Percentiles rank a stretch among this genome's conserved stretches.
phyloP scores from a whole-genome alignment of 2,888 invertebrate genomes.

The Pilophorus perplexus region DNA sequence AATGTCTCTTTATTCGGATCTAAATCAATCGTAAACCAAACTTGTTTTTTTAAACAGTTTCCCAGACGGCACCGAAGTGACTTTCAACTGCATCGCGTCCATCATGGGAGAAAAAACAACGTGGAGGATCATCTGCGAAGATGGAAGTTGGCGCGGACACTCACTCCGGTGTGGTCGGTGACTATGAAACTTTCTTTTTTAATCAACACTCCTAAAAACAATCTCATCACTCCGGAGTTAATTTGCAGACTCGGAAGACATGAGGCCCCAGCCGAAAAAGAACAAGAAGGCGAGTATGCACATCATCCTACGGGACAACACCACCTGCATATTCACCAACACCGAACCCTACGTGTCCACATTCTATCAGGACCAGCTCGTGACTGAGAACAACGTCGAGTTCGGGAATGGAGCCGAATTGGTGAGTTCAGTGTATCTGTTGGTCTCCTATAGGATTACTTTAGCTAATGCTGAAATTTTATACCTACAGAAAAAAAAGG shows the following conservation, averaged over 20 bases:
- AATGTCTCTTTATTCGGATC: no score
- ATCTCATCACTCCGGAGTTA: not conserved
- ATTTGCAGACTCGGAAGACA: not conserved
- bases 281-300: slow-evolving; percentile 1
- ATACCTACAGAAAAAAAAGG: no score
- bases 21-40: no score
- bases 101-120: slow-evolving; percentile 78
- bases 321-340: slow-evolving; percentile 72
- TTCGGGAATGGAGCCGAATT: slow-evolving; percentile 72
- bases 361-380: slow-evolving; percentile 75
- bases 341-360: slow-evolving; percentile 77
- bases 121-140: slow-evolving; percentile 81
- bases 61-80: slow-evolving; percentile 78
- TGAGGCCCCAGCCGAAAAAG: not conserved
- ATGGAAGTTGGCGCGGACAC: slow-evolving; percentile 80
- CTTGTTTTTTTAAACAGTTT: no score
- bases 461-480: no score
- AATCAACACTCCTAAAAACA: not conserved
- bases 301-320: slow-evolving; percentile 56
- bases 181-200: not conserved
- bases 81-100: slow-evolving; percentile 77
- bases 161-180: slow-evolving; percentile 70
- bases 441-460: no score
- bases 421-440: slow-evolving; percentile 51
- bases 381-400: slow-evolving; percentile 71